A percentile compares a stretch with the other conserved stretches of the same genome.
These are phyloP conservation scores for Uria aalge DNA, from an alignment of 2,113 vertebrate genomes.

Conservation along the genomic window DNA sequence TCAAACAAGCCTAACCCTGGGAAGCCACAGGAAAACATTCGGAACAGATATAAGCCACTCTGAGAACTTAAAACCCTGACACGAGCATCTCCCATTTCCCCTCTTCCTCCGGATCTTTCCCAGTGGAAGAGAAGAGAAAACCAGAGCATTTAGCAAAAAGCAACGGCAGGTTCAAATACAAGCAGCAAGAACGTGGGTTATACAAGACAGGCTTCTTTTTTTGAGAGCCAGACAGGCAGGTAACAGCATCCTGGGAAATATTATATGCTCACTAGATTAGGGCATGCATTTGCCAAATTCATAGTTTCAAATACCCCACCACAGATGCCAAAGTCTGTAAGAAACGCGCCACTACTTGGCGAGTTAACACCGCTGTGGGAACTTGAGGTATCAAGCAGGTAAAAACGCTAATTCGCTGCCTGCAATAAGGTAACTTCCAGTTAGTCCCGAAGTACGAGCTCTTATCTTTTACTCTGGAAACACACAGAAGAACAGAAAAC, in stretches of 20 bases:
- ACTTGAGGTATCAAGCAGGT: background rate
- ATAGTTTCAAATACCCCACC: too few relatives aligned
- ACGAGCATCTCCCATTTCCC: background rate
- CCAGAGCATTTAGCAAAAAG: background rate
- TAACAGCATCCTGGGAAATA: background rate
- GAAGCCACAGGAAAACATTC: background rate
- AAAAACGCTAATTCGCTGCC: background rate
- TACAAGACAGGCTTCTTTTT: background rate
- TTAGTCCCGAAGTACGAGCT: background rate
- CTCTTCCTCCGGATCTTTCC: background rate
- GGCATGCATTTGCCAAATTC: background rate
- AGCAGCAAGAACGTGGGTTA: background rate
- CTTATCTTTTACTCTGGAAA: background rate
- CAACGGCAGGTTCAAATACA: fast-evolving
- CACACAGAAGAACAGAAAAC: background rate
- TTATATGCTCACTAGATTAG: fast-evolving
- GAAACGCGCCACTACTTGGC: background rate
- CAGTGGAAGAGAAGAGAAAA: background rate
- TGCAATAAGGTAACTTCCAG: background rate
- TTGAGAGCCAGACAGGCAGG: background rate
- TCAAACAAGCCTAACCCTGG: background rate
- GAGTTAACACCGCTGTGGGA: background rate
- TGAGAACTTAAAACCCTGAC: background rate
- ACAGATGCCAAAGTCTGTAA: background rate
- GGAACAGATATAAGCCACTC: background rate